Evolutionary conservation across 2,113 vertebrate genomes (phyloP), one percentile per base, ranked within the genome.

Genomic region (Seriola dumerili): DNA sequence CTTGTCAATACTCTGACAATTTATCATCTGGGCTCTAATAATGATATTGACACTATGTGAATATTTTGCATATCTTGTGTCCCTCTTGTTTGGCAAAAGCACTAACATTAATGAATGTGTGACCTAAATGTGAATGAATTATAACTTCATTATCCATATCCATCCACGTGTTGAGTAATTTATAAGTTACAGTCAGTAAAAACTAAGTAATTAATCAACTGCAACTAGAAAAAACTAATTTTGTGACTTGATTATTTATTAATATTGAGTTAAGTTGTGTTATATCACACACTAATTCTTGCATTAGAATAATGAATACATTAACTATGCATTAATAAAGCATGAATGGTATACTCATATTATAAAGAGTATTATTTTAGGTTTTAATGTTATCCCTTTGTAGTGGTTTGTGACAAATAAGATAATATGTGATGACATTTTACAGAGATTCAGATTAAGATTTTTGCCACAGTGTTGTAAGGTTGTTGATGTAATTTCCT

Each of bases 401-500:
- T 4, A 34, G 13, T 40, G 42, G 21, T 2, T 25, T 36, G 6
- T 52, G 21, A 58, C 7, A 61, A 61, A 46, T 25, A 62, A 61
- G 6, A 74, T 48, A 5, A 62, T 36, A 16, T 38, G 8, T 34
- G 32, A 3, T 69, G 46, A 38, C 19, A 25, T 63, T 73, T 62
- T 42, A 59, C 58, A 63, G 40, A 12, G 19, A 46, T n/a, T 54
- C 21, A 67, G 14, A 66, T 50, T 75, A 6, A 69, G 10, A 78
- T 70, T 61, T 58, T 48, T 67, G 23, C 23, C 25, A 63, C 42
- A 46, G 8, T 73, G 29, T 64, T 85, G 16, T 67, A 29, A 74
- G 50, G 2, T 5, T 36, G 17, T 61, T 84, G 1, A 4, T 74
- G 67, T 76, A 78, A 74, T 44, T 66, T 52, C 55, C 62, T 67